A percentile compares a stretch with the other conserved stretches of the same genome.
Evolutionary conservation across 37 sponge, comb jelly and placozoan genomes (phyloP).

Genomic region (Crambe crambe): DNA sequence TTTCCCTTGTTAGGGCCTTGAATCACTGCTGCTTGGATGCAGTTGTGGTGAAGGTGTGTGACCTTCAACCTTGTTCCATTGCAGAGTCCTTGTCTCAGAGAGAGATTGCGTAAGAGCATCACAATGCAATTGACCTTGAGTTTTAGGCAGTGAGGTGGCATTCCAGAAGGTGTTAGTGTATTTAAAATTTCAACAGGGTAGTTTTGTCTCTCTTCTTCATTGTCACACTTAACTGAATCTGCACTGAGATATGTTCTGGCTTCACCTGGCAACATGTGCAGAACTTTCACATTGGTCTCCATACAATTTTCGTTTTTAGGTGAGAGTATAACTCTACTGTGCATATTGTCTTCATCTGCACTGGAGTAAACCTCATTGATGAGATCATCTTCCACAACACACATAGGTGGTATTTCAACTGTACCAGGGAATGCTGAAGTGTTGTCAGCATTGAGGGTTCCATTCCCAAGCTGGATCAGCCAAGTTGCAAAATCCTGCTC

Average conservation of each 20-base stretch:
- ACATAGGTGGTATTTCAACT: not conserved
- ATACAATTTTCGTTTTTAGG: not conserved
- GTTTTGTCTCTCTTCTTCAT: not conserved
- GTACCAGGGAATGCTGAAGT: not conserved
- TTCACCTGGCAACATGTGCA: not conserved
- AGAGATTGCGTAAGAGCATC: too few relatives aligned
- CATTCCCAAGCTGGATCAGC: not conserved
- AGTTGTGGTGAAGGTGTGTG: too few relatives aligned
- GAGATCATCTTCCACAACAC: not conserved
- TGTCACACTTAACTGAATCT: not conserved
- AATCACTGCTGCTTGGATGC: too few relatives aligned
- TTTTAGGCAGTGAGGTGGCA: slow-evolving; percentile 3
- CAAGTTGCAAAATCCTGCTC: not conserved
- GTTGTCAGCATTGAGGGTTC: not conserved
- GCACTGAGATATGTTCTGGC: not conserved
- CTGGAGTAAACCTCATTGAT: not conserved
- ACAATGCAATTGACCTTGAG: too few relatives aligned
- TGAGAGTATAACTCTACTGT: not conserved
- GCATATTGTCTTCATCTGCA: not conserved
- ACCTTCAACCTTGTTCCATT: too few relatives aligned
- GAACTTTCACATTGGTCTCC: too few relatives aligned
- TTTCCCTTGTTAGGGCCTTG: not conserved
- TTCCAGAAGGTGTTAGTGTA: not conserved
- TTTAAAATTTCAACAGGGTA: not conserved
- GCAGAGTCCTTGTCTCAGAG: too few relatives aligned